Evolutionary conservation across 2,888 invertebrate genomes (phyloP), one percentile per base, ranked within the genome.

Genomic region (Amphipyra tragopoginis): DNA sequence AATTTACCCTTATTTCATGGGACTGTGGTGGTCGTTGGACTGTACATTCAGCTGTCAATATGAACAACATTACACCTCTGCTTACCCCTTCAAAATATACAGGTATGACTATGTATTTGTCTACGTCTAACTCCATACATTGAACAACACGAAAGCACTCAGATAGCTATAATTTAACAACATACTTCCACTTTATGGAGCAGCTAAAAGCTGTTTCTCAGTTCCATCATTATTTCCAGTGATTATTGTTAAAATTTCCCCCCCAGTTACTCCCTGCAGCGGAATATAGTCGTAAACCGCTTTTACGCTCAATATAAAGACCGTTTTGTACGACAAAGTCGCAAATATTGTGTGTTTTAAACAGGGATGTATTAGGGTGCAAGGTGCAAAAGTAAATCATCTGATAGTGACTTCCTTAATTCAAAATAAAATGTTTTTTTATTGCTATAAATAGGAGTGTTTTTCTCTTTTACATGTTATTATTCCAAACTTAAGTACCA

Each of bases 261-360:
- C 59, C 33, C 33, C 52, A 50, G 44, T 55, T 49, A 47, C 50
- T 43, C 51, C 49, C 49, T 42, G 26, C 42, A 34, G 26, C 44
- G 54, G 47, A 64, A 75, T 49, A 58, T 59, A 60, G 73, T 67
- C 74, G 70, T 82, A 81, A 82, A 81, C 65, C 64, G 73, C 60
- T 75, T 82, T 83, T 75, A 82, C 65, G 81, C 69, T 75, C 72
- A 54, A 79, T 74, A 74, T 77, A 77, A 77, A 79, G 64, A 63
- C 61, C 62, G 48, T 73, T 81, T 72, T 76, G 72, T 74, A 74
- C 65, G 61, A 79, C 79, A 80, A 77, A 72, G 76, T 79, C 71
- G 65, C 72, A 65, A 72, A 59, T 59, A 72, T 65, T 68, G 33
- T 38, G 36, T n/a, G 45, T 51, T 75, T 39, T 39, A 33, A n/a